Conservation (phyloP, 64 coral and sea anemone species). For the Porites lutea region DNA sequence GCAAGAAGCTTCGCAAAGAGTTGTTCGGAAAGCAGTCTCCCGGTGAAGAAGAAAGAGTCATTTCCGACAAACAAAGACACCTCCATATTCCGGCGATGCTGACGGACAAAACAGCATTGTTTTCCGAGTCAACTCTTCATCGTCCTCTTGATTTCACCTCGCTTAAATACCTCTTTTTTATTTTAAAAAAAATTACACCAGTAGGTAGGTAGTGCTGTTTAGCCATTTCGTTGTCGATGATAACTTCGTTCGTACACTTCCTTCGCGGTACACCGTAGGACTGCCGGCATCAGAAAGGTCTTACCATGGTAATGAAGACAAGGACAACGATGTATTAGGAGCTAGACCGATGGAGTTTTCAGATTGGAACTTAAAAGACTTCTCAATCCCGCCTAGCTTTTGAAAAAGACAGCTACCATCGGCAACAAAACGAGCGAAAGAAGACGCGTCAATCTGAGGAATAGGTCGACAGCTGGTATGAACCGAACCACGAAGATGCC, state of each 20-base stretch:
- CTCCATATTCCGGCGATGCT: not conserved
- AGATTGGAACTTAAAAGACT: not conserved
- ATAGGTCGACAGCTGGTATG: not conserved
- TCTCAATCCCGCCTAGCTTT: not conserved
- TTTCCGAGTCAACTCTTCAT: not conserved
- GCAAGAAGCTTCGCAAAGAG: no score
- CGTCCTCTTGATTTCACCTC: no score
- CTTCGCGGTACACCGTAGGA: no score
- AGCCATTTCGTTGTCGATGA: no score
- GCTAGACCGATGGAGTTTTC: not conserved
- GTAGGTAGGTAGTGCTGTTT: no score
- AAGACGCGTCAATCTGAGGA: not conserved
- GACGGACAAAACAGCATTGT: not conserved
- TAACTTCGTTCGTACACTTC: no score
- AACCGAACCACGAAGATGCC: not conserved
- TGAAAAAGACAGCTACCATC: not conserved
- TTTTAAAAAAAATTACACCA: no score
- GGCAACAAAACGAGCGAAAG: not conserved
- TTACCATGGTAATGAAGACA: conserved; percentile 1
- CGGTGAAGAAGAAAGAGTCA: not conserved
- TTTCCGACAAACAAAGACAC: not conserved
- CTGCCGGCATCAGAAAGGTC: conserved; percentile 20
- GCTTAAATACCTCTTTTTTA: no score
- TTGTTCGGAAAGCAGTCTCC: no score
- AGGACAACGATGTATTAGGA: not conserved